Conservation (phyloP, 2,797 vertebrate species). For the Parambassis ranga region DNA sequence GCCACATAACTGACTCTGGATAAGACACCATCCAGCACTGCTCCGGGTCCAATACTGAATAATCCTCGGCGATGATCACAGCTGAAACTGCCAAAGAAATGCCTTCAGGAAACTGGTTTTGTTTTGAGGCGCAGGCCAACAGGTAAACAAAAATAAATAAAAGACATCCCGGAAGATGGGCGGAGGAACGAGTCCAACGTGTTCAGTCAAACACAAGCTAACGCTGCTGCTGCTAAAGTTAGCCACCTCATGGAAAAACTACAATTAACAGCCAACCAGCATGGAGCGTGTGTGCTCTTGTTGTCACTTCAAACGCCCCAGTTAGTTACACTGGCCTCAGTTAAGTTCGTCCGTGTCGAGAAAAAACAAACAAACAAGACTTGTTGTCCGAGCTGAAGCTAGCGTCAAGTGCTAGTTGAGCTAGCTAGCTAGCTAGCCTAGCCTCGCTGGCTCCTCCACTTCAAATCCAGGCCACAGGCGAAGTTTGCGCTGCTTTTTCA, state of each 20-base stretch:
- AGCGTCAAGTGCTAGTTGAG: slow-evolving; percentile 19
- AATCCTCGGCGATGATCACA: slow-evolving; percentile 35
- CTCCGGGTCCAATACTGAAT: slow-evolving; percentile 16
- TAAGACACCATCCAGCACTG: slow-evolving; percentile 38
- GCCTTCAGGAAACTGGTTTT: slow-evolving; percentile 63
- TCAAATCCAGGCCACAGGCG: slow-evolving; percentile 61
- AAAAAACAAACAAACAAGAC: not conserved
- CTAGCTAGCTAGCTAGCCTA: slow-evolving; percentile 31
- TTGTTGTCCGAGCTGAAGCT: slow-evolving; percentile 22
- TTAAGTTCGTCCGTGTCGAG: not conserved
- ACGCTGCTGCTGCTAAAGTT: slow-evolving; percentile 37
- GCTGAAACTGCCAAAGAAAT: slow-evolving; percentile 18
- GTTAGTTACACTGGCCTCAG: not conserved
- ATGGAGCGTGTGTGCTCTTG: not conserved
- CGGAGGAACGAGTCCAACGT: slow-evolving; percentile 76
- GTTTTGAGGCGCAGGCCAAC: slow-evolving; percentile 58
- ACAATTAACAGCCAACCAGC: not conserved
- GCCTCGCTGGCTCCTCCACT: slow-evolving; percentile 26
- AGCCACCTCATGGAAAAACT: slow-evolving; percentile 33
- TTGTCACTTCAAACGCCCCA: not conserved
- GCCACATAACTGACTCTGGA: slow-evolving; percentile 73
- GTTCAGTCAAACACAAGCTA: slow-evolving; percentile 69
- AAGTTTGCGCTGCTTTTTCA: slow-evolving; percentile 55
- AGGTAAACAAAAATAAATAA: slow-evolving; percentile 77
- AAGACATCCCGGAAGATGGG: slow-evolving; percentile 78